Evolutionary conservation across 2,113 vertebrate genomes (phyloP), one percentile per base, ranked within the genome.

Genomic region (Mohoua ochrocephala): DNA sequence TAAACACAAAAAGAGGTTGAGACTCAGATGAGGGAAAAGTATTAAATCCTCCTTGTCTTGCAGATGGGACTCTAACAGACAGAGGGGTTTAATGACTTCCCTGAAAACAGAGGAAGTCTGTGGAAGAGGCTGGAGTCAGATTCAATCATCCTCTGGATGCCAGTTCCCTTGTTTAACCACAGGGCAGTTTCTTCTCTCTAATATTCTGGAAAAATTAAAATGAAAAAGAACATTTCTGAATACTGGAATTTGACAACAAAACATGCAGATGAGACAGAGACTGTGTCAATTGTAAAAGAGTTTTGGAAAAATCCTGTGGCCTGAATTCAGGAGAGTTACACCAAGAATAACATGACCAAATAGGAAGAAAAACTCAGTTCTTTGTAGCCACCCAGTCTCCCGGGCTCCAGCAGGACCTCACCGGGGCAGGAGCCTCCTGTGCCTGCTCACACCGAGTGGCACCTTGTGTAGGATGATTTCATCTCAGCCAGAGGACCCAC

Each of bases 271-370:
- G 89, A 68, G 35, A 39, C 57, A 92, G 60, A 93, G 74, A 75
- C 87, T 90, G 31, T 94, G 77, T 94, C 59, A 94, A 91, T 69
- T 96, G 84, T 90, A 76, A n/a, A 67, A 84, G 35, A 77, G 50
- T 95, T 93, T 93, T 81, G 69, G 93, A 96, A 96, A 96, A 96
- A 94, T 81, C 27, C 86, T 1, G 9, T 93, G 85, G 91, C 56
- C 56, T 61, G n/a, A 81, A 90, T 75, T 88, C 76, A 92, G 91
- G 39, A 74, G 84, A 79, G 26, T 84, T 90, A 68, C 56, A 94
- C 83, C 79, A 95, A 88, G 74, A 96, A 81, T 71, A 87, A 96
- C 88, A 88, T 28, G 82, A 87, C 89, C 67, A 93, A 93, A 93
- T 53, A 93, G 94, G 89, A 91, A 82, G 59, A 86, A 92, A 94